Conservation (phyloP, 2,797 vertebrate genomes). For the Triplophysa yarkandensis region DNA sequence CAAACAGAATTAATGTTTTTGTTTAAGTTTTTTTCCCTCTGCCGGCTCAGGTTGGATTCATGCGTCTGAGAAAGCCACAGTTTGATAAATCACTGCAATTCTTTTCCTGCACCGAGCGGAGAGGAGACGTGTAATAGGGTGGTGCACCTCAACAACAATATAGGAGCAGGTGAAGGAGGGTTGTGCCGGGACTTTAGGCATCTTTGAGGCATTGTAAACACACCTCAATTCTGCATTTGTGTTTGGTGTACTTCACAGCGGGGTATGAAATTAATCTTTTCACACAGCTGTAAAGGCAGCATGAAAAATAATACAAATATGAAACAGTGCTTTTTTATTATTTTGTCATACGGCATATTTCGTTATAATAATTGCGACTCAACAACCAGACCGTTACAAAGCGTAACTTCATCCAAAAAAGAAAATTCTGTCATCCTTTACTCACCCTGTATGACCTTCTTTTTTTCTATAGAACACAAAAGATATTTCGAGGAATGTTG, state of each 20-base stretch:
- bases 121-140: conserved; percentile 16
- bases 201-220: conserved; percentile 11
- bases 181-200: background rate
- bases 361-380: too few relatives aligned
- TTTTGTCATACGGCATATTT: too few relatives aligned
- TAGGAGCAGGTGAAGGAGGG: conserved; percentile 23
- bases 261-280: too few relatives aligned
- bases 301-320: too few relatives aligned
- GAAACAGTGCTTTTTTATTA: too few relatives aligned
- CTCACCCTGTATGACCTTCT: too few relatives aligned
- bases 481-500: too few relatives aligned
- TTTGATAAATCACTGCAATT: conserved; percentile 58
- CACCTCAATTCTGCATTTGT: conserved; percentile 9
- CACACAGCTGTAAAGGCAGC: too few relatives aligned
- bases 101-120: conserved; percentile 22
- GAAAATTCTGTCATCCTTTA: too few relatives aligned
- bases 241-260: background rate
- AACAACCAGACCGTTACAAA: too few relatives aligned
- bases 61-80: conserved; percentile 43
- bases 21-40: conserved; percentile 41
- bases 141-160: conserved; percentile 24
- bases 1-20: conserved; percentile 52
- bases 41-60: conserved; percentile 45
- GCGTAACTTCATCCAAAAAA: too few relatives aligned
- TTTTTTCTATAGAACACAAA: too few relatives aligned